Conservation (phyloP, 1,140 invertebrate genomes). For the Melipona quadrifasciata region DNA sequence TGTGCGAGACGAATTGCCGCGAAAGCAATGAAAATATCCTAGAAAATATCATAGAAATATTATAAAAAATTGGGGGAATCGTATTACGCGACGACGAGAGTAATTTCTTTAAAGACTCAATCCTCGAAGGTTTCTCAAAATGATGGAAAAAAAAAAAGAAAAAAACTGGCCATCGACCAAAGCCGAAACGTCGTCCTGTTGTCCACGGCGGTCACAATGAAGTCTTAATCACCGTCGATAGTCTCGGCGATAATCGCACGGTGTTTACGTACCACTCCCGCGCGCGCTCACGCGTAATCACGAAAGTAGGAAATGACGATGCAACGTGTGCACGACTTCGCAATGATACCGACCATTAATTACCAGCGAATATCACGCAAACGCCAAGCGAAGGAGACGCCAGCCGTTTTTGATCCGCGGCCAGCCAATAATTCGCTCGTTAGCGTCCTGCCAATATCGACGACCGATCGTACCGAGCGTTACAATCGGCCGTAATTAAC, state of each 20-base stretch:
- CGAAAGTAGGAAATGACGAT: conserved; percentile 73
- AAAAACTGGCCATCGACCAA: neutral
- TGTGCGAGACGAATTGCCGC: no score
- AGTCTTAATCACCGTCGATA: conserved; percentile 60
- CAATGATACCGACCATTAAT: conserved; percentile 62
- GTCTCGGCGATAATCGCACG: conserved; percentile 54
- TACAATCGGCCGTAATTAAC: conserved; percentile 75
- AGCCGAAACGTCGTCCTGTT: neutral
- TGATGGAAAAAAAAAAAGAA: neutral
- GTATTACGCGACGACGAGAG: no score
- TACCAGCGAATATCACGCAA: conserved; percentile 52
- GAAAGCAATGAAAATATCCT: no score
- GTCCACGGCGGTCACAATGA: conserved; percentile 41
- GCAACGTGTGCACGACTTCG: conserved; percentile 54
- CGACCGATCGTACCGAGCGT: conserved; percentile 48
- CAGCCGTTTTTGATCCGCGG: conserved; percentile 52
- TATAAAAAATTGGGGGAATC: no score
- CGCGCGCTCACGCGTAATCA: conserved; percentile 49
- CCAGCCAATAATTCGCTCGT: conserved; percentile 68
- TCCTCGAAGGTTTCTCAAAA: no score
- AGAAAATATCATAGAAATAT: no score
- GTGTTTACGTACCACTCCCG: conserved; percentile 54
- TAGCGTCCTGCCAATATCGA: conserved; percentile 66
- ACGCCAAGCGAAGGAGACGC: conserved; percentile 19
- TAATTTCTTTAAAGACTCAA: no score